Evolutionary conservation across 2,797 vertebrate species (phyloP), one percentile per base, ranked within the genome.

Genomic region (Danio jaintianensis): DNA sequence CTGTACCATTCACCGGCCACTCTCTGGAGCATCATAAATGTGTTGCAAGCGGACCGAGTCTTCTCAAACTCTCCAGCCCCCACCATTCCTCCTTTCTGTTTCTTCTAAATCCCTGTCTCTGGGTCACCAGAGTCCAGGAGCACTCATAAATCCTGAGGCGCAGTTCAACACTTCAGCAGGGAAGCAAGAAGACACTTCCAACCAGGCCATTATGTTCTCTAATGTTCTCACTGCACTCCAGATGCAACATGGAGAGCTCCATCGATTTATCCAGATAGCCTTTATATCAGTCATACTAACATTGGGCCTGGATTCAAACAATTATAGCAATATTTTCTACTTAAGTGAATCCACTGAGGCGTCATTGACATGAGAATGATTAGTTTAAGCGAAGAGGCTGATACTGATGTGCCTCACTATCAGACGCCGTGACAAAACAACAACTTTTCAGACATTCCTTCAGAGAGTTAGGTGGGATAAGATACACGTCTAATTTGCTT

Each of bases 131-230:
- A 56, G 66, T 56, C 77, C 72, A 78, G 58, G 72, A 84, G 62
- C 61, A 69, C 70, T 84, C 83, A 84, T 91, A 89, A 89, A 90
- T 91, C 82, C 78, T 82, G 6, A 50, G 78, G 80, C 86, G 85
- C 84, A 83, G 84, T 86, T 68, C 76, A 80, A 83, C 84, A 83
- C 84, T 80, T 86, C 81, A 82, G 72, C 64, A 71, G 55, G 76
- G 77, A 85, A 70, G 77, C 58, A 70, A 72, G 79, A 85, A 77
- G 53, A 78, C 52, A 78, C 86, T 86, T 84, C 48, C 75, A 84
- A 86, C 86, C 52, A 62, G 82, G 83, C 80, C 45, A 84, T 89
- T 87, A 58, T 36, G 85, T 79, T 82, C 83, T 83, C 67, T 85
- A 85, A 86, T 87, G 82, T 80, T 86, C 83, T 89, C 67, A 20